Conservation (phyloP, 2,113 vertebrate genomes). For the Diadophis punctatus region DNA sequence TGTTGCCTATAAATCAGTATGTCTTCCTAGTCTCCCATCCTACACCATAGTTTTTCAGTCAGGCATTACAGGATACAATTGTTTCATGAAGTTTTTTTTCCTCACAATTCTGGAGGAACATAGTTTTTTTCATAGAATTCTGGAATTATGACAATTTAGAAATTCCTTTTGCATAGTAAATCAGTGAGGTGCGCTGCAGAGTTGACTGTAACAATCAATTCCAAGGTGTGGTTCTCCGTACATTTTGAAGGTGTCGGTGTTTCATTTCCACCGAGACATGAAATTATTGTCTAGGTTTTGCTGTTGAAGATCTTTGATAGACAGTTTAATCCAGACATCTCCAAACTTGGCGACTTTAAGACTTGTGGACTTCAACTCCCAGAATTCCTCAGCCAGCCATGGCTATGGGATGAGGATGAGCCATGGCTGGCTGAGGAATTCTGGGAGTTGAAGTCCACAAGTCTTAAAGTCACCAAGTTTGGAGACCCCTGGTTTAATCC, state of each 20-base stretch:
- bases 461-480: too few species aligned
- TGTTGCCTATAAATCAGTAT: neutral
- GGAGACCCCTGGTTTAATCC: neutral
- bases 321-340: neutral
- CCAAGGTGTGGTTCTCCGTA: neutral
- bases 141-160: neutral
- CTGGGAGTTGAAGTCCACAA: too few species aligned
- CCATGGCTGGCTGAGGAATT: too few species aligned
- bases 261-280: neutral
- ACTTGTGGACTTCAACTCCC: too few species aligned
- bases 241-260: neutral
- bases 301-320: neutral
- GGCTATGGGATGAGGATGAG: too few species aligned
- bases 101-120: neutral
- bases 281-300: neutral
- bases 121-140: neutral
- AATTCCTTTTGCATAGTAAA: accelerated
- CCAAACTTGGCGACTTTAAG: too few species aligned
- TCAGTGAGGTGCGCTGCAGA: neutral
- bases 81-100: too few species aligned
- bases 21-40: neutral
- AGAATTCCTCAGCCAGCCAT: too few species aligned
- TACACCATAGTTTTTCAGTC: neutral
- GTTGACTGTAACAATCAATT: neutral
- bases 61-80: too few species aligned